Percentiles rank a stretch among this genome's conserved stretches.
Conservation (phyloP, 2,888 invertebrate genomes). For the Drosophila phalerata region DNA sequence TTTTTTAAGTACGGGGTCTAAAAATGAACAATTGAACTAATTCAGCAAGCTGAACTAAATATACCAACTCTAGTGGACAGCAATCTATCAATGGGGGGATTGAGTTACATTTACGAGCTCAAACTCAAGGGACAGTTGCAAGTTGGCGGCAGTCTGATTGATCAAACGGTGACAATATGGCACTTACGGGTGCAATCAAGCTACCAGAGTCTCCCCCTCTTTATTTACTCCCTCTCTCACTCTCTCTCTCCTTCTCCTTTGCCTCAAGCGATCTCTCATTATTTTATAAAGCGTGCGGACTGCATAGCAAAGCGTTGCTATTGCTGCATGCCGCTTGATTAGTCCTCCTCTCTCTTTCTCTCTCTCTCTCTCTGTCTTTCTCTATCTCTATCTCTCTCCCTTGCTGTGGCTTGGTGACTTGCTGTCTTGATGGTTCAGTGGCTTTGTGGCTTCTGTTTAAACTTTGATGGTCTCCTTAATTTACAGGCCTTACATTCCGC, state of each 20-base stretch:
- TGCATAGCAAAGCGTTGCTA: conserved; percentile 81
- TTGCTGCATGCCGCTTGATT: conserved; percentile 80
- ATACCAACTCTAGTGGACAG: conserved; percentile 21
- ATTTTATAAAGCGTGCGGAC: conserved; percentile 82
- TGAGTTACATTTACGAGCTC: conserved; percentile 80
- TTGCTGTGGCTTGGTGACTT: background rate
- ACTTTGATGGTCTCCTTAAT: conserved; percentile 45
- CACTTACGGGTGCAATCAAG: conserved; percentile 81
- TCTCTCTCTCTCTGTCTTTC: conserved; percentile 2
- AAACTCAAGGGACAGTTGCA: conserved; percentile 38
- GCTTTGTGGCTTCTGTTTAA: conserved; percentile 6
- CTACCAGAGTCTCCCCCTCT: conserved; percentile 9
- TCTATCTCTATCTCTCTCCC: background rate
- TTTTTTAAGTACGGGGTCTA: no score
- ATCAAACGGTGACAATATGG: conserved; percentile 84
- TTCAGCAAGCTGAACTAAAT: background rate
- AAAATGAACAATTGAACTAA: background rate
- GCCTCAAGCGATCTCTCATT: conserved; percentile 57
- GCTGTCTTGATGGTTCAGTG: background rate
- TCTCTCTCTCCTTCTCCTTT: background rate
- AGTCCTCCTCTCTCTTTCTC: conserved; percentile 32
- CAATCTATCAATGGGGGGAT: conserved; percentile 72
- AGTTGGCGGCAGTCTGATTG: conserved; percentile 74
- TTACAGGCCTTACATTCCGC: conserved; percentile 46
- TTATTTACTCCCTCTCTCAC: background rate